Conservation (phyloP, 2,797 vertebrate genomes). For the Lithobates pipiens region DNA sequence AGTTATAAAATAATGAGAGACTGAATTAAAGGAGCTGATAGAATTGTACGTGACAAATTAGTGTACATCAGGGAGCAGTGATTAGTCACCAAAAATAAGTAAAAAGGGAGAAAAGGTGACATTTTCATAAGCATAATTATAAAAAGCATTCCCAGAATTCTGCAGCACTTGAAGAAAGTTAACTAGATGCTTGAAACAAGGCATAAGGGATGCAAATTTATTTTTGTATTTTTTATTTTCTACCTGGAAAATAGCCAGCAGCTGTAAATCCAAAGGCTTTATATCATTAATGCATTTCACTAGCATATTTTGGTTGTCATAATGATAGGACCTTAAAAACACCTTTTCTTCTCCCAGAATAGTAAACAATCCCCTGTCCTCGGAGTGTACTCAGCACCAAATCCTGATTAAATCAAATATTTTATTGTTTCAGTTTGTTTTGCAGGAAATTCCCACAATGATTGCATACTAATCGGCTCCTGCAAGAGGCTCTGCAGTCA, state of each 20-base stretch:
- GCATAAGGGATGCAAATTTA: not conserved
- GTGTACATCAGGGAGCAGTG: not conserved
- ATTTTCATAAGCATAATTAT: not conserved
- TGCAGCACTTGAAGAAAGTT: not conserved
- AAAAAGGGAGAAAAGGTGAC: not conserved
- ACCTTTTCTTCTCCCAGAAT: not conserved
- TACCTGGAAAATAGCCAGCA: not conserved
- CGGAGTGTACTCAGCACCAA: not conserved
- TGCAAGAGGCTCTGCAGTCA: conserved; percentile 22
- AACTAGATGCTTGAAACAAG: not conserved
- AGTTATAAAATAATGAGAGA: conserved; percentile 12
- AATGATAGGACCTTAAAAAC: not conserved
- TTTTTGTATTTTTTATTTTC: not conserved
- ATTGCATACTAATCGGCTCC: conserved; percentile 34
- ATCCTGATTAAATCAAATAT: conserved; percentile 23
- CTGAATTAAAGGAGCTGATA: conserved; percentile 19
- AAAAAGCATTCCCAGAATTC: not conserved
- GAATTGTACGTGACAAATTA: conserved; percentile 17
- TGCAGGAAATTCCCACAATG: conserved; percentile 12
- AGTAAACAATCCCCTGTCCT: not conserved
- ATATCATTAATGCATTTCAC: not conserved
- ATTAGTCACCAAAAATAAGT: not conserved
- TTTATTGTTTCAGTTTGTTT: conserved; percentile 47
- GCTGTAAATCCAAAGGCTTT: not conserved
- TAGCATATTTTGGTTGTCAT: not conserved